phyloP scores from a whole-genome alignment of 2,888 invertebrate species.

The Euplexia lucipara region DNA sequence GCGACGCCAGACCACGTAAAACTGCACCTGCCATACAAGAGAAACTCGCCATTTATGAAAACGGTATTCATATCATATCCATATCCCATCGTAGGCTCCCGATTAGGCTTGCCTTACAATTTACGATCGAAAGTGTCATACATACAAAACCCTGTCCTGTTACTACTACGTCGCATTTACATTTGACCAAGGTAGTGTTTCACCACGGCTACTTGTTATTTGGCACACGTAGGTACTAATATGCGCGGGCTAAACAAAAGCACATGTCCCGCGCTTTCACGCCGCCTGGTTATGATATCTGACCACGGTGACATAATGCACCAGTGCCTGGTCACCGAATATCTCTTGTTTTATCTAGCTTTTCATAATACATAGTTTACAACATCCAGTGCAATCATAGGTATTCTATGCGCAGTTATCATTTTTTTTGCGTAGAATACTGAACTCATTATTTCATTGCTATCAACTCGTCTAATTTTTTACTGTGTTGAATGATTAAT shows the following conservation, averaged over 20 bases:
- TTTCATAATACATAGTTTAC: conserved; percentile 65
- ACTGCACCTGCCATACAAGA: conserved; percentile 87
- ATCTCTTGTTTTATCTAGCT: conserved; percentile 64
- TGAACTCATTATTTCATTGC: conserved; percentile 17
- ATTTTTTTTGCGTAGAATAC: conserved; percentile 4
- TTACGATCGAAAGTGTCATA: conserved; percentile 83
- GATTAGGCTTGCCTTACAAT: conserved; percentile 69
- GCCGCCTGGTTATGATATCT: conserved; percentile 82
- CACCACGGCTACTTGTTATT: conserved; percentile 86
- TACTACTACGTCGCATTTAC: conserved; percentile 63
- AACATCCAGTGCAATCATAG: conserved; percentile 10
- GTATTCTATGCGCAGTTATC: conserved; percentile 1
- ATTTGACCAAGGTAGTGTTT: conserved; percentile 77
- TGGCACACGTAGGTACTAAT: conserved; percentile 80
- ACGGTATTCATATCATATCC: conserved; percentile 83
- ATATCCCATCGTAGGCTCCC: conserved; percentile 69
- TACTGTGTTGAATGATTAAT: conserved; percentile 29
- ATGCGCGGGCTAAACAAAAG: conserved; percentile 82
- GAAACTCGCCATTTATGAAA: conserved; percentile 89
- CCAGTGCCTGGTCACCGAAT: conserved; percentile 71
- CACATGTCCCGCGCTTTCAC: conserved; percentile 86
- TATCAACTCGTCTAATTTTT: conserved; percentile 19
- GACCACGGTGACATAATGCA: conserved; percentile 82
- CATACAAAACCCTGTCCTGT: conserved; percentile 70
- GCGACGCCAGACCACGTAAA: conserved; percentile 85